These are phyloP conservation scores for Lamellibrachia luymesi DNA, from an alignment of 1,140 invertebrate species.

Conservation along the genomic window DNA sequence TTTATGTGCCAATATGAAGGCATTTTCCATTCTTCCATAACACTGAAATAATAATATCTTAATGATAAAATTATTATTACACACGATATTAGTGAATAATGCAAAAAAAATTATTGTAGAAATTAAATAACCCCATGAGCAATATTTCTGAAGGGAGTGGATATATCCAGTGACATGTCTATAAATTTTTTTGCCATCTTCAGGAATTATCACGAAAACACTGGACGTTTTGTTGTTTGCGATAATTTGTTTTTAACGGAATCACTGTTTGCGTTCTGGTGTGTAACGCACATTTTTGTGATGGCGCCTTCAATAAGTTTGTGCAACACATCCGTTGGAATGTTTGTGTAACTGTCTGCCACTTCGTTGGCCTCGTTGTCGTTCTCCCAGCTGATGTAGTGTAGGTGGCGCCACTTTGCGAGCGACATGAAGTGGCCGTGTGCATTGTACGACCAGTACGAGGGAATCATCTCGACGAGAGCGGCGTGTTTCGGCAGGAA, in stretches of 20 bases:
- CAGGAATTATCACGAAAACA: background rate
- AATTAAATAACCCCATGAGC: background rate
- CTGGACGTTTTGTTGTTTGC: background rate
- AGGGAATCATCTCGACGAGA: conserved; percentile 83
- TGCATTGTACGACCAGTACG: conserved; percentile 35
- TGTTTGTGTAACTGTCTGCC: conserved; percentile 16
- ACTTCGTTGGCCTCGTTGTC: conserved; percentile 27
- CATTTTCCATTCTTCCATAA: no score
- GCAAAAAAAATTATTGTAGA: background rate
- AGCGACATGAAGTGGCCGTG: conserved; percentile 47
- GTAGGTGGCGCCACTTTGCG: conserved; percentile 44
- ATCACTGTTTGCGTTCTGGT: background rate
- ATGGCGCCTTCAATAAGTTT: conserved; percentile 18
- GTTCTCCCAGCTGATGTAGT: conserved; percentile 42
- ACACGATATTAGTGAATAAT: background rate
- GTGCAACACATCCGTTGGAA: conserved; percentile 20
- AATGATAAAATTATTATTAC: background rate
- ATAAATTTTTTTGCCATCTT: background rate
- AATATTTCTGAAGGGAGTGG: background rate
- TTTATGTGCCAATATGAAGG: no score
- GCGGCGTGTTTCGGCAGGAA: conserved; percentile 94
- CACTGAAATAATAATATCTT: background rate
- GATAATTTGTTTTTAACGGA: background rate
- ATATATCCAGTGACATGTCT: background rate
- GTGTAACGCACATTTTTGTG: conserved; percentile 13